Evolutionary conservation across 2,113 vertebrate genomes (phyloP), one percentile per base, ranked within the genome.

Genomic region (Dendropsophus ebraccatus): DNA sequence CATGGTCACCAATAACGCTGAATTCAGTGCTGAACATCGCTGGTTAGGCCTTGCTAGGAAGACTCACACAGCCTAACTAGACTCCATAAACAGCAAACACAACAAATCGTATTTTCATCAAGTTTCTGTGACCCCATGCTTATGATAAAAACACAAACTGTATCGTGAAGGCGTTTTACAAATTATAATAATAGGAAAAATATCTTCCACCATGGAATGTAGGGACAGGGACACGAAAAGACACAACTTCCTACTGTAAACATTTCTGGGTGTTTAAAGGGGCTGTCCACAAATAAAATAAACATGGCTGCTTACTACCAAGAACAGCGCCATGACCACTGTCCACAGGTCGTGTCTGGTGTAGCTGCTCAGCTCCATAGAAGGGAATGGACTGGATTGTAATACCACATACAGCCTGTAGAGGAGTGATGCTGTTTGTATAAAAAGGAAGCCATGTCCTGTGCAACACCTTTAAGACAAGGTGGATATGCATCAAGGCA

Each of bases 401-500:
- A 19, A 67, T 67, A 32, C 62, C 10, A 65, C 10, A 65, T n/a
- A n/a, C n/a, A n/a, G n/a, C 28, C 14, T 67, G 30, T 7, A 9
- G 13, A 30, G 28, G n/a, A 1, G 58, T 32, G 12, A 13, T 9
- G 14, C 12, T 49, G 8, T 49, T 49, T 49, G 12, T 41, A 5
- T 41, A 41, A 41, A 8, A 41, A 41, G 8, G 8, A 41, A 41
- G 3, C 41, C 47, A 49, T 49, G 12, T 49, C 47, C 47, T 49
- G 41, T 8, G 12, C 47, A 49, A 49, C 12, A 2, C 54, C 54
- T n/a, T 60, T n/a, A n/a, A 60, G 56, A 11, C 56, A 35, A 35
- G 30, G 32, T 69, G 65, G 65, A 19, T 69, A 67, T 28, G 74
- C 19, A 52, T 45, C 74, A 76, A 76, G 30, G 65, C 62, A 67